Percentiles rank a stretch among this genome's conserved stretches.
Conservation (phyloP, 2,113 vertebrate genomes). For the Menura novaehollandiae region DNA sequence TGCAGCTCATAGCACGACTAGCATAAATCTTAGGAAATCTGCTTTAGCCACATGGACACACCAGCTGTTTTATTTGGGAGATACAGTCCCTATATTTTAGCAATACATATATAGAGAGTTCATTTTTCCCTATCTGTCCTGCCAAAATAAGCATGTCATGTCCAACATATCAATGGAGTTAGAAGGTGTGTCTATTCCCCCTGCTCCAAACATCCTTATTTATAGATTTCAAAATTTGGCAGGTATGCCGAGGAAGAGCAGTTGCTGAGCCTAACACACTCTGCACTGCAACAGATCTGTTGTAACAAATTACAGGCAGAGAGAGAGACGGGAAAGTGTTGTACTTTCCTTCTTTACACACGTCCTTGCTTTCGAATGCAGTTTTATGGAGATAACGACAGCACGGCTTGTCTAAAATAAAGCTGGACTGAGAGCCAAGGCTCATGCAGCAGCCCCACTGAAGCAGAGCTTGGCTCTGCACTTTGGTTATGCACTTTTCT, state of each 20-base stretch:
- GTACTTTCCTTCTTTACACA: constrained; percentile 7
- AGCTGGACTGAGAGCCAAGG: neutral
- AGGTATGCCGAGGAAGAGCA: constrained; percentile 36
- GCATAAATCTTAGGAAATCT: neutral
- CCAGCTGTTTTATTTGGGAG: neutral
- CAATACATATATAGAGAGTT: neutral
- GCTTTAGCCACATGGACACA: neutral
- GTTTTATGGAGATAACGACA: neutral
- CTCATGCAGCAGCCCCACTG: neutral
- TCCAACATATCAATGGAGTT: constrained; percentile 22
- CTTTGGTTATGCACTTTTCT: neutral
- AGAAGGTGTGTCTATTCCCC: constrained; percentile 26
- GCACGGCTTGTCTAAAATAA: neutral
- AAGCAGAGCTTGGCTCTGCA: neutral
- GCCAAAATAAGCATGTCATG: constrained; percentile 16
- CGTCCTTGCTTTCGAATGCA: constrained; percentile 1
- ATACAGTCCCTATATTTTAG: neutral
- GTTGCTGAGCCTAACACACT: constrained; percentile 32
- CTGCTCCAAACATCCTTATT: constrained; percentile 20
- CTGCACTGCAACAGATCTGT: constrained; percentile 40
- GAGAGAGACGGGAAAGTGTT: constrained; percentile 13
- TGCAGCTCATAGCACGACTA: neutral
- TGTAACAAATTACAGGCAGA: constrained; percentile 47
- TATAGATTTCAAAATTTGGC: constrained; percentile 45
- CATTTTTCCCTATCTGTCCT: neutral